Evolutionary conservation across 2,888 invertebrate species (phyloP).

Genomic region (Acrobeloides nanus): DNA sequence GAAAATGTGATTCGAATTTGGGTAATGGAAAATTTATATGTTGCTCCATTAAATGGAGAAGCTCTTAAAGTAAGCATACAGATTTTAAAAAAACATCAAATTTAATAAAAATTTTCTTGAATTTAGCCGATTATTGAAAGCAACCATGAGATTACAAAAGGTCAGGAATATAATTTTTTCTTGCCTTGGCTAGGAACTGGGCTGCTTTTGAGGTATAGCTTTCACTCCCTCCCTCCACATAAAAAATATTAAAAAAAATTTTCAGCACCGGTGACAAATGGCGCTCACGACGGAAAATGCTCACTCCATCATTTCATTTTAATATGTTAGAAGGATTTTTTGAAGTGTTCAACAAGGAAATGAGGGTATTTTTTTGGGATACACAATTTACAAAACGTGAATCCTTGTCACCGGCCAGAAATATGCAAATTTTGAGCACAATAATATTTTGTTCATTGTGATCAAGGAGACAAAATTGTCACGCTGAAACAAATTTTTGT

Average conservation of each 20-base stretch:
- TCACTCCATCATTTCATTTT: conserved; percentile 59
- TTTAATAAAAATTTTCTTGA: conserved; percentile 1
- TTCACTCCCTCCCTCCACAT: not conserved
- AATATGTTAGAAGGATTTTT: conserved; percentile 56
- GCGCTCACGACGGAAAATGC: conserved; percentile 55
- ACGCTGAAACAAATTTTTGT: too few relatives aligned
- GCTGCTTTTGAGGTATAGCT: conserved; percentile 53
- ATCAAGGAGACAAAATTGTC: too few relatives aligned
- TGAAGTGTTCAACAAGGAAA: conserved; percentile 10
- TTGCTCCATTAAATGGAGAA: conserved; percentile 12
- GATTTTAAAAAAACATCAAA: not conserved
- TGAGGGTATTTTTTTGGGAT: not conserved
- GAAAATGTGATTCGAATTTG: conserved; percentile 8
- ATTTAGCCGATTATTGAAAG: conserved; percentile 41
- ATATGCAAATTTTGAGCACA: too few relatives aligned
- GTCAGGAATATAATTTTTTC: conserved; percentile 55
- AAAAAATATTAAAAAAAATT: not conserved
- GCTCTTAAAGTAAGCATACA: conserved; percentile 12
- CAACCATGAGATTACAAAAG: conserved; percentile 50
- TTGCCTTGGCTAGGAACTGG: conserved; percentile 59
- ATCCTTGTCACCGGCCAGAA: too few relatives aligned
- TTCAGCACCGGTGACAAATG: conserved; percentile 56
- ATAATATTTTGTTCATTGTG: too few relatives aligned
- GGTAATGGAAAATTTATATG: conserved; percentile 8
- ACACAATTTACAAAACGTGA: too few relatives aligned